phyloP scores from a whole-genome alignment of 2,113 vertebrate species.

The Vulpes lagopus region DNA sequence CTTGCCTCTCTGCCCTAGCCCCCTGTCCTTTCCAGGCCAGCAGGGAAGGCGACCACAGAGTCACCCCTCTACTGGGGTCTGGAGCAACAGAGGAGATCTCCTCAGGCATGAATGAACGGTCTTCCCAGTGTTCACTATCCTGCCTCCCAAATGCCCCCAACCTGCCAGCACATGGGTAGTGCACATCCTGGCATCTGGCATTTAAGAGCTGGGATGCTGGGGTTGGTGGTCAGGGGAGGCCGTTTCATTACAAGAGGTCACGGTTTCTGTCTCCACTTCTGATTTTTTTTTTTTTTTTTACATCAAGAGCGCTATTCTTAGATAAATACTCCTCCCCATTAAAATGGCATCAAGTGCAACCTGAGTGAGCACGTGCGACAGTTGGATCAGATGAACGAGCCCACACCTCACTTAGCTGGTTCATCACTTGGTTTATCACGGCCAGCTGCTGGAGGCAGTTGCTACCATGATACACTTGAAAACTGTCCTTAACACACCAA shows the following conservation, averaged over 20 bases:
- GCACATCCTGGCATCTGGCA: not conserved
- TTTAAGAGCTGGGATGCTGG: not conserved
- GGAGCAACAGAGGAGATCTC: not conserved
- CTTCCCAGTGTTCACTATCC: not conserved
- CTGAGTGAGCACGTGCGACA: accelerated
- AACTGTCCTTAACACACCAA: not conserved
- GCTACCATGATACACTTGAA: not conserved
- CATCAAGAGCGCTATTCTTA: not conserved
- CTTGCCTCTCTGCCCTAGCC: not conserved
- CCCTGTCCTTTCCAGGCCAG: too few relatives aligned
- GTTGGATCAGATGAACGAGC: not conserved
- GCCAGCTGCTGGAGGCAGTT: not conserved
- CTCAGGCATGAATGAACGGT: not conserved
- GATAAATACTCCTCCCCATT: not conserved
- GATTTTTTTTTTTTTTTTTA: not conserved
- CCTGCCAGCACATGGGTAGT: too few relatives aligned
- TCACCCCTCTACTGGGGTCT: not conserved
- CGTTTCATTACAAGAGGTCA: not conserved
- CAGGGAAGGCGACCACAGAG: not conserved
- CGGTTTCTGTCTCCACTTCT: not conserved
- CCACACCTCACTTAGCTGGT: accelerated
- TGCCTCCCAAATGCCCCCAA: not conserved
- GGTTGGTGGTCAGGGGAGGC: not conserved
- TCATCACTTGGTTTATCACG: not conserved
- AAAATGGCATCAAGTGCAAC: not conserved